Percentiles rank a stretch among this genome's conserved stretches.
These are phyloP conservation scores for Sisor rabdophorus DNA, from an alignment of 2,113 vertebrate species.

Conservation along the genomic window DNA sequence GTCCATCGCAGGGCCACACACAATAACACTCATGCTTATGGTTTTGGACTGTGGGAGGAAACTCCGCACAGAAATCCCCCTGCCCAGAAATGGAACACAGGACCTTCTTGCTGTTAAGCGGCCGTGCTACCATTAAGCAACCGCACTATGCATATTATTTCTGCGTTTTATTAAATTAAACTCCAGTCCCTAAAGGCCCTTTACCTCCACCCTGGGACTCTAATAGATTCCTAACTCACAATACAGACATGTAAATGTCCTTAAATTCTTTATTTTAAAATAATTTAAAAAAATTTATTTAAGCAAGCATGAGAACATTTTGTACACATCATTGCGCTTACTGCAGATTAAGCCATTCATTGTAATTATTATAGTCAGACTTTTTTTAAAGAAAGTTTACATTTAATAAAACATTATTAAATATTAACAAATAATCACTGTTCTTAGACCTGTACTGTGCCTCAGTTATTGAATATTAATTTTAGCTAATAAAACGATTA, in stretches of 20 bases:
- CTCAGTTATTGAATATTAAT: no score
- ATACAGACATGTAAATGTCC: conserved; percentile 34
- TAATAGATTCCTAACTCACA: neutral
- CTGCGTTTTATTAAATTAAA: conserved; percentile 11
- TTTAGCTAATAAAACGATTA: no score
- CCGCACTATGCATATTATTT: no score
- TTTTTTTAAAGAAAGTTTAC: neutral
- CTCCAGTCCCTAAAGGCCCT: neutral
- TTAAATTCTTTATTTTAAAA: conserved; percentile 31
- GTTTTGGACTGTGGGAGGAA: no score
- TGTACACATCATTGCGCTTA: conserved; percentile 21
- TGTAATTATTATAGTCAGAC: neutral
- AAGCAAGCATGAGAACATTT: conserved; percentile 1
- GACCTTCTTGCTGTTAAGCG: no score
- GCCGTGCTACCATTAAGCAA: no score
- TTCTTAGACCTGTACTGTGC: no score
- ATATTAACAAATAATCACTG: no score
- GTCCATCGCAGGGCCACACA: no score
- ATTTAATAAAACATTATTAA: neutral
- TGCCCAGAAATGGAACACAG: no score
- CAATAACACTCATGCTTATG: no score
- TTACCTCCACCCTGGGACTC: conserved; percentile 12
- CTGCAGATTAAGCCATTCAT: conserved; percentile 47
- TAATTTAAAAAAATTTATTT: conserved; percentile 18
- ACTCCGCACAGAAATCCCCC: no score